Base-by-base conservation (phyloP, 2,797 vertebrate species). In the Ctenopoma multispine region DNA sequence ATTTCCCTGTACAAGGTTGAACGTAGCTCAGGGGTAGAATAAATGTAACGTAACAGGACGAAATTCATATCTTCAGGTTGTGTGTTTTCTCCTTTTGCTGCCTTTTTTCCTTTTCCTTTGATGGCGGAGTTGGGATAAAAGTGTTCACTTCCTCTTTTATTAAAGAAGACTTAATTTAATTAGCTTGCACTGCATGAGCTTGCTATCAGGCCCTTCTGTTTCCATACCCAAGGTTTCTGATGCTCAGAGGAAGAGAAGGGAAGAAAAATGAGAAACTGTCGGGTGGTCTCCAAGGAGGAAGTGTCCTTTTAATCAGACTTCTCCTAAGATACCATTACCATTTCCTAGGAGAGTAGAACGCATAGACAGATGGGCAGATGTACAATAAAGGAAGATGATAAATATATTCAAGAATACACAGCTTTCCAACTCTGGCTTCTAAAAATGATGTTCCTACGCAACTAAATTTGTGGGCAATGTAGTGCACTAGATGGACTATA, bases 141-240 rank as follows among this genome's bases (percentile, higher is more conserved):
- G 91, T 80, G 58, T 90, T 92, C 88, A 89, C 91, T 92, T 94
- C 91, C 91, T 90, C 87, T 91, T 93, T 94, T 94, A 94, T 94
- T 93, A 93, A 94, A 91, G 86, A 68, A 89, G 84, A 90, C 81
- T 90, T 95, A 93, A 94, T 95, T 95, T 95, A 95, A 95, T 95
- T 95, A 94, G 92, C 89, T 68, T 79, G 84, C 85, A n/a, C 83
- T 68, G 84, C 67, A 27, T 81, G 80, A 87, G 87, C 82, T 79
- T 73, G 85, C 90, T 91, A 91, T 91, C 88, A 72, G 85, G 81
- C 84, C 89, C 85, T 90, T 93, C 86, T 91, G 92, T 91, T 93
- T 84, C 87, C 72, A 41, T 85, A 85, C 75, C 69, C 87, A 92
- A 93, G 90, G 90, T 93, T 93, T 91, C 87, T 90, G 84, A 89